Evolutionary conservation across 2,888 invertebrate genomes (phyloP), one percentile per base, ranked within the genome.

Genomic region (Ceratothoa steindachneri): DNA sequence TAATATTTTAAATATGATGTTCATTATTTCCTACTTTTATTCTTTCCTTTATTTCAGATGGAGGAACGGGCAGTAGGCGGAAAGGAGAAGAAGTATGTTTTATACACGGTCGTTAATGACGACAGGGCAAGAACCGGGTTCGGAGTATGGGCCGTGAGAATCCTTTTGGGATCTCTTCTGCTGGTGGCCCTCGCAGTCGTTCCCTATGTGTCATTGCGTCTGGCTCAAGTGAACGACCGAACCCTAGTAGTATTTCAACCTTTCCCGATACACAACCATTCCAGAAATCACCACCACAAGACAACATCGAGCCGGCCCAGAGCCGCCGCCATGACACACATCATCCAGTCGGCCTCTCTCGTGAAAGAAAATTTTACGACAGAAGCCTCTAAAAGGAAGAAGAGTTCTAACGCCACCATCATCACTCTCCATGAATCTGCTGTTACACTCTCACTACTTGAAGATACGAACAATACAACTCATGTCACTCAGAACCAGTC

Each of bases 41-140:
- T 7, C 31, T 41, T 24, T 4, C 31, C 52, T 65, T 9, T 29
- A 30, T 66, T 67, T 0, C 77, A 77, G 77, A 77, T 77, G 77
- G 77, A 74, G 77, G 77, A 77, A 74, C 74, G 74, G 72, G 72
- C 69, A 70, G 72, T 72, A 4, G 77, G 74, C 41, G 77, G 75
- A 28, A 74, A 75, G 65, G 74, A 75, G 67, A 77, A 77, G 51
- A 77, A 77, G 67, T 77, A 77, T 31, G 77, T 77, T 15, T 51
- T 77, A 19, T 77, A 77, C 69, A 77, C 77, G 1, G 77, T 77
- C 41, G 77, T 77, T 5, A 74, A 74, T 3, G 74, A 77, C 31
- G 77, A 77, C 64, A 30, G 74, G 1, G 72, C 74, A 30, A 66
- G 75, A 28, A 68, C 71, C 7, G 71, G 74, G 24, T 53, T 68